phyloP scores from a whole-genome alignment of 2,888 invertebrate species.

The Ecliptopera silaceata region DNA sequence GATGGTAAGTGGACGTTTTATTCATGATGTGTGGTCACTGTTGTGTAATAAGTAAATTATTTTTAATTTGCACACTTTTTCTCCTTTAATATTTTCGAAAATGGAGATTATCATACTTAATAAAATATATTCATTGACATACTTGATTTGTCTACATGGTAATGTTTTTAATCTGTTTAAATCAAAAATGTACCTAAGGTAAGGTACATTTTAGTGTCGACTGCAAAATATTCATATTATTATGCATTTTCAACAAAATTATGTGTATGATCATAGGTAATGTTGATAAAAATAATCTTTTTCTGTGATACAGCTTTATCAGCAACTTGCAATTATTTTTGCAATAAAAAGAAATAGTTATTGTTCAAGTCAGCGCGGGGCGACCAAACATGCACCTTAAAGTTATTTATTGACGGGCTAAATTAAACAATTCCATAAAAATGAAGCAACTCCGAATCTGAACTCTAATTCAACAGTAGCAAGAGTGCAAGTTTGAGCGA shows the following conservation, averaged over 20 bases:
- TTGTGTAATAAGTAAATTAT: constrained; percentile 24
- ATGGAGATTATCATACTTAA: too few species aligned
- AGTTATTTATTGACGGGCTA: constrained; percentile 12
- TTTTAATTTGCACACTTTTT: constrained; percentile 17
- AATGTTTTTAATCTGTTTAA: too few species aligned
- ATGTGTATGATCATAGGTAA: too few species aligned
- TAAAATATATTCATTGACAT: too few species aligned
- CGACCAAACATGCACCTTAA: constrained; percentile 22
- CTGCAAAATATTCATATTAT: too few species aligned
- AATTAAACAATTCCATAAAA: background rate
- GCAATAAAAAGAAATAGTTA: constrained; percentile 27
- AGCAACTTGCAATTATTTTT: constrained; percentile 18
- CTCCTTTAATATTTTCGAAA: background rate
- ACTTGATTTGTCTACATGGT: too few species aligned
- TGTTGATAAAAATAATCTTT: constrained; percentile 32
- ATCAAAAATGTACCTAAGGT: too few species aligned
- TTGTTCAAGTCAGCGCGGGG: constrained; percentile 21
- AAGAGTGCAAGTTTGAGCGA: background rate
- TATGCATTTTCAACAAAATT: constrained; percentile 21
- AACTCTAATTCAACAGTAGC: background rate
- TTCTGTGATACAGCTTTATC: constrained; percentile 21
- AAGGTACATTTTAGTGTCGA: too few species aligned
- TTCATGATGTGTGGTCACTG: constrained; percentile 22
- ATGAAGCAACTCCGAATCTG: background rate
- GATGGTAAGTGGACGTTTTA: constrained; percentile 25